Percentiles rank a stretch among this genome's conserved stretches.
Conservation (phyloP, 2,888 invertebrate species). For the Smittia aterrima region DNA sequence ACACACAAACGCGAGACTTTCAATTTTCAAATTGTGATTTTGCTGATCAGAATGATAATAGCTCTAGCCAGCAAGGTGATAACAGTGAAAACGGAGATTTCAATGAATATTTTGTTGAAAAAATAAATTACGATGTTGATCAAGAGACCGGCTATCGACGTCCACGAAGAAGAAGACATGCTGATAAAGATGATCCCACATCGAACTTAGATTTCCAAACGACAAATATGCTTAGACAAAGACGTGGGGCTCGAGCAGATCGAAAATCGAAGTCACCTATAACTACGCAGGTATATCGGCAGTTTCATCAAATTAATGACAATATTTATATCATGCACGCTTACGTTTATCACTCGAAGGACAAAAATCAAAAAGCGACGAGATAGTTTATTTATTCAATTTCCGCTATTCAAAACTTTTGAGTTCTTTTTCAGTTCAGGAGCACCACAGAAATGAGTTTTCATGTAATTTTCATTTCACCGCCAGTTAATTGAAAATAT, state of each 20-base stretch:
- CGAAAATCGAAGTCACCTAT: conserved; percentile 15
- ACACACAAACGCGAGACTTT: conserved; percentile 24
- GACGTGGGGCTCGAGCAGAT: conserved; percentile 29
- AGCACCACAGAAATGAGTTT: too few species aligned
- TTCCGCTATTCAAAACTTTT: too few species aligned
- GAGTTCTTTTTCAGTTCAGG: too few species aligned
- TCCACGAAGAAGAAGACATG: conserved; percentile 15
- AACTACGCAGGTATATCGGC: conserved; percentile 36
- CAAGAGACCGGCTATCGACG: conserved; percentile 45
- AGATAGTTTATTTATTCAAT: neutral
- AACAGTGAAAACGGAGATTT: conserved; percentile 4
- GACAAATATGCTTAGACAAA: conserved; percentile 28
- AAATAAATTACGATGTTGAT: conserved; percentile 53
- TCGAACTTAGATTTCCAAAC: conserved; percentile 33
- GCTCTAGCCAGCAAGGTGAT: conserved; percentile 20
- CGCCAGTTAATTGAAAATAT: too few species aligned
- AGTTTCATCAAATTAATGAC: conserved; percentile 21
- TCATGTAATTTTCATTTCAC: too few species aligned
- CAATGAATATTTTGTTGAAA: neutral
- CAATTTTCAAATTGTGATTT: conserved; percentile 34
- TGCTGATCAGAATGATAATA: neutral
- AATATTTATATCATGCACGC: conserved; percentile 37
- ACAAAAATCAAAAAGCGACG: neutral
- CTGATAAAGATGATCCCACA: conserved; percentile 33
- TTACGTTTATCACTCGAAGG: conserved; percentile 38